Evolutionary conservation across 2,797 vertebrate genomes (phyloP), one percentile per base, ranked within the genome.

Genomic region (Halcyon smyrnensis): DNA sequence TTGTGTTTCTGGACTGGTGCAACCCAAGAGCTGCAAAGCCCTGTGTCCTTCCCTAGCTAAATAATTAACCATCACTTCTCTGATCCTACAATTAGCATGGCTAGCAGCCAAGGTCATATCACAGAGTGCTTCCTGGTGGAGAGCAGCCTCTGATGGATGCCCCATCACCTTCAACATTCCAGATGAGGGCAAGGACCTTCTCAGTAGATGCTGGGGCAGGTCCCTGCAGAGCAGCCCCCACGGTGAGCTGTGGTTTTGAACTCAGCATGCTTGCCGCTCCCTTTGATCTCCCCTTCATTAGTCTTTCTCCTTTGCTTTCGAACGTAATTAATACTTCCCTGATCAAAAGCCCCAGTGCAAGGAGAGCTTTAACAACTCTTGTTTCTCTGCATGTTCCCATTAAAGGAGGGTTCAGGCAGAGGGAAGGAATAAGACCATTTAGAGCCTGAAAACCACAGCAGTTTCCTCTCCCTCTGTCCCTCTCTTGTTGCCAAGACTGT

Each of bases 221-320:
- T 94, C 73, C 48, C 84, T 34, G n/a, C n/a, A 50, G 84, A 87
- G 69, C 50, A 59, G 48, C 46, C 70, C 77, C 43, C 73, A 39
- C 3, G 0, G 59, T 11, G 46, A 87, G 90, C 92, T 13, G 6
- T n/a, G 28, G 48, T 64, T 90, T 82, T 86, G 91, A 91, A 59
- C 89, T 93, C 64, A 2, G 64, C 41, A 5, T 73, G 75, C 75
- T 84, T 23, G 3, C 77, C 1, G 7, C 74, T 96, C 56, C n/a
- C 93, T 97, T 96, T 97, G 90, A 97, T 97, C 91, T 96, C 82
- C 74, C 68, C 83, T 92, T 97, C 95, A 93, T 96, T 97, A 97
- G 85, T 48, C 77, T 59, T 46, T 85, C 87, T 88, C 89, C 87
- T 93, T 73, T 43, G 36, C 90, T 95, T 96, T 91, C 27, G 0